Base-by-base conservation (phyloP, 2,888 invertebrate genomes). In the Baronia brevicornis region DNA sequence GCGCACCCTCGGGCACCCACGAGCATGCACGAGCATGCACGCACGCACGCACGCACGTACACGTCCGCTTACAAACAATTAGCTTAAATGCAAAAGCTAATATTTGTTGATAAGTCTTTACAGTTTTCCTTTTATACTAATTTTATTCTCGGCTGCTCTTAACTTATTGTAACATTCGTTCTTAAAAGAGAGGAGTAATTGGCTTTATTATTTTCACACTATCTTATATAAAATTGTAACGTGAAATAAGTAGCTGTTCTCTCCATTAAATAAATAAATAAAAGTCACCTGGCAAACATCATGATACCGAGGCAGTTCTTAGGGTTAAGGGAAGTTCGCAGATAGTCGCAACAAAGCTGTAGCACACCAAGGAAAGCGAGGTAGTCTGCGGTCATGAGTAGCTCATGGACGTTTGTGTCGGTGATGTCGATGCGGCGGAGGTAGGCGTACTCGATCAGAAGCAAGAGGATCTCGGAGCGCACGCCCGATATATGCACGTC, bases 321-420 rank as follows among this genome's bases (percentile, higher is more conserved):
- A 0, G 92, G 88, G 7, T 82, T 89, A 9, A 97, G 77, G 35
- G 89, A 88, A 21, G 72, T 72, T 32, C 88, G 85, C 7, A 97
- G 85, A 57, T 89, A 94, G 25, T 92, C 88, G 55, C 92, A 92
- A 69, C 96, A 96, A 9, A 91, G 86, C 44, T 92, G 89, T 28
- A 95, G 85, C 23, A 96, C 89, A 0, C 94, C 94, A 24, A 92
- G 80, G 46, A 96, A 91, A 51, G 93, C 91, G 32, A 97, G 88
- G 64, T 95, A 96, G 78, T 97, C 96, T 2, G 96, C 94, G 0
- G 93, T 91, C 50, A 92, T 89, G 20, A 96, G 85, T 6, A 97
- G 80, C 53, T 91, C 88, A 54, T 92, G 91, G 1, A 96, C 95
- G 60, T 95, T 96, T 15, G 90, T 87, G 18, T 89, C 87, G 36